phyloP scores from a whole-genome alignment of 2,797 vertebrate genomes.

The Manis javanica region DNA sequence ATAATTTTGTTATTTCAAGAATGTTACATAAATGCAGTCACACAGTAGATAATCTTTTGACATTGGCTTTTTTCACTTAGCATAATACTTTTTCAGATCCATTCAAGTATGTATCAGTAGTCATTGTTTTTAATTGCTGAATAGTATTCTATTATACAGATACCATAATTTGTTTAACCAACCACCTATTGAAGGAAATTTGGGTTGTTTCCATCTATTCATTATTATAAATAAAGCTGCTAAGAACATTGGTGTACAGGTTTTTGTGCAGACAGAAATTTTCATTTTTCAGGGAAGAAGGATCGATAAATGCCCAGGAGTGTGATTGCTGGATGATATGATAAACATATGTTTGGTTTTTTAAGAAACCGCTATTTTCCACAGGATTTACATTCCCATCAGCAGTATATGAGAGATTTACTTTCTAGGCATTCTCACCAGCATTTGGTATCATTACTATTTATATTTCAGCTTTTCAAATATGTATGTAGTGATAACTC shows the following conservation, averaged over 20 bases:
- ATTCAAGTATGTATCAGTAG: neutral
- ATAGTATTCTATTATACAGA: neutral
- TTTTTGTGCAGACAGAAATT: slow-evolving; percentile 32
- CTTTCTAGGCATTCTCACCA: neutral
- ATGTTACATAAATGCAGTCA: neutral
- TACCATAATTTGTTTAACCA: slow-evolving; percentile 2
- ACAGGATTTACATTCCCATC: neutral
- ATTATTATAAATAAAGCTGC: neutral
- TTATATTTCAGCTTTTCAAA: neutral
- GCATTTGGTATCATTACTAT: neutral
- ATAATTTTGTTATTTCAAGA: neutral
- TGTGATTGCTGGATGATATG: neutral
- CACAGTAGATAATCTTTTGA: neutral
- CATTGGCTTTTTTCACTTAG: neutral
- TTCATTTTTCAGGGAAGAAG: neutral
- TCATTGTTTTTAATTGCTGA: slow-evolving; percentile 7
- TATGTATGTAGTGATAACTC: neutral
- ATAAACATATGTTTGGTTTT: slow-evolving; percentile 9
- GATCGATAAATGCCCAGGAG: neutral
- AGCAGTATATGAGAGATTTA: neutral
- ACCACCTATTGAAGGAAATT: neutral
- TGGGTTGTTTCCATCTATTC: neutral
- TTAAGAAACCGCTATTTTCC: slow-evolving; percentile 1
- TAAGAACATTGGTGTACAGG: neutral
- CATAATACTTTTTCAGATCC: neutral